These are phyloP conservation scores for Elephas maximus DNA, from an alignment of 2,113 vertebrate genomes.

Conservation along the genomic window DNA sequence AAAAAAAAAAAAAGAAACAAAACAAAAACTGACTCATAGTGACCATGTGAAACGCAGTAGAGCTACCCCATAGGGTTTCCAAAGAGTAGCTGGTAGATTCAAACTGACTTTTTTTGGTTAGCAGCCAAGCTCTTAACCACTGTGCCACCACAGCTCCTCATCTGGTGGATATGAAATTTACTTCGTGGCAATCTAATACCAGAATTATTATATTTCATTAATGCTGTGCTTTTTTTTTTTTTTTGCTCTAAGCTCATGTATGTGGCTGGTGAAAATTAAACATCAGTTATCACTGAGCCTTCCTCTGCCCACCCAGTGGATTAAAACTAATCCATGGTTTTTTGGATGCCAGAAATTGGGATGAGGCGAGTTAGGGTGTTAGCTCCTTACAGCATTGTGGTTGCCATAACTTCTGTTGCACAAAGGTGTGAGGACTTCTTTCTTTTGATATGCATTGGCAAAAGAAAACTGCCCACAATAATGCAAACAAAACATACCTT, in stretches of 20 bases:
- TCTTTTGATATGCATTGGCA: not conserved
- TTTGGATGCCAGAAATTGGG: not conserved
- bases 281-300: not conserved
- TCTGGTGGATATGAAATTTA: not conserved
- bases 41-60: too few relatives aligned
- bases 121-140: too few relatives aligned
- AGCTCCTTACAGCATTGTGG: not conserved
- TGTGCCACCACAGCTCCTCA: too few relatives aligned
- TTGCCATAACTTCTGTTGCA: not conserved
- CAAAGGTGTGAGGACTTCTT: not conserved
- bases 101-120: too few relatives aligned
- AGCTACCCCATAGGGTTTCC: too few relatives aligned
- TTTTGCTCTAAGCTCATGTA: not conserved
- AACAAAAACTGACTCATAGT: too few relatives aligned
- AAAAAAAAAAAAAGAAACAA: too few relatives aligned
- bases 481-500: not conserved
- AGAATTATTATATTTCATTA: not conserved
- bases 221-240: not conserved
- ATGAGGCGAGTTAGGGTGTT: not conserved
- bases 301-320: not conserved
- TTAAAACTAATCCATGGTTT: not conserved
- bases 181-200: not conserved
- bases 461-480: not conserved
- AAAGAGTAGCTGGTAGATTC: too few relatives aligned
- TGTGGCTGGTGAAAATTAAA: not conserved